Conservation (phyloP, 1,140 invertebrate genomes). For the Aphaenogaster ashmeadi region DNA sequence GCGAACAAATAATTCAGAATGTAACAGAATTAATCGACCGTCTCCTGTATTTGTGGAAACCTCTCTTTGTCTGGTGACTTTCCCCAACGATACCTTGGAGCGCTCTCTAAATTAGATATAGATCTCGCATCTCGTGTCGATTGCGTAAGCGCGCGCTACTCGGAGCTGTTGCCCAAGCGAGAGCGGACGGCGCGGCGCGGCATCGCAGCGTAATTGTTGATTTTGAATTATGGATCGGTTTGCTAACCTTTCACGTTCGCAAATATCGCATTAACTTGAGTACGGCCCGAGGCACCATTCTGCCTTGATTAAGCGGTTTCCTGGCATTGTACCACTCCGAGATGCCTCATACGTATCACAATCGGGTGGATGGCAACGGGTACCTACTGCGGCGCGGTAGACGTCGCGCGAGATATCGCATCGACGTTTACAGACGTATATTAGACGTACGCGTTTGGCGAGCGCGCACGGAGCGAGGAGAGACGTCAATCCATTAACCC, state of each 20-base stretch:
- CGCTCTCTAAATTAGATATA: constrained; percentile 57
- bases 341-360: constrained; percentile 58
- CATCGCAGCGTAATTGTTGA: constrained; percentile 56
- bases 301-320: constrained; percentile 73
- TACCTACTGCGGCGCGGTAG: constrained; percentile 13
- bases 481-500: constrained; percentile 75
- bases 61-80: constrained; percentile 10
- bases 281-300: constrained; percentile 27
- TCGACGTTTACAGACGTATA: constrained; percentile 71
- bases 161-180: constrained; percentile 20
- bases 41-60: background rate
- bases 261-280: constrained; percentile 68
- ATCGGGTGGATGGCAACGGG: constrained; percentile 49
- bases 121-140: constrained; percentile 24
- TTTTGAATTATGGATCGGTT: constrained; percentile 63
- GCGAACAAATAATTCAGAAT: background rate
- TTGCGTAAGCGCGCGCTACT: constrained; percentile 39
- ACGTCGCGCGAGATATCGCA: constrained; percentile 47
- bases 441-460: constrained; percentile 69
- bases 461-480: constrained; percentile 34
- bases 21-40: background rate
- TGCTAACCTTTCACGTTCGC: constrained; percentile 53
- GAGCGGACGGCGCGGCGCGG: background rate
- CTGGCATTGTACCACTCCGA: constrained; percentile 49
- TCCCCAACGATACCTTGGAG: background rate